Evolutionary conservation across 2,113 vertebrate genomes (phyloP).

Genomic region (Pleuronectes platessa): DNA sequence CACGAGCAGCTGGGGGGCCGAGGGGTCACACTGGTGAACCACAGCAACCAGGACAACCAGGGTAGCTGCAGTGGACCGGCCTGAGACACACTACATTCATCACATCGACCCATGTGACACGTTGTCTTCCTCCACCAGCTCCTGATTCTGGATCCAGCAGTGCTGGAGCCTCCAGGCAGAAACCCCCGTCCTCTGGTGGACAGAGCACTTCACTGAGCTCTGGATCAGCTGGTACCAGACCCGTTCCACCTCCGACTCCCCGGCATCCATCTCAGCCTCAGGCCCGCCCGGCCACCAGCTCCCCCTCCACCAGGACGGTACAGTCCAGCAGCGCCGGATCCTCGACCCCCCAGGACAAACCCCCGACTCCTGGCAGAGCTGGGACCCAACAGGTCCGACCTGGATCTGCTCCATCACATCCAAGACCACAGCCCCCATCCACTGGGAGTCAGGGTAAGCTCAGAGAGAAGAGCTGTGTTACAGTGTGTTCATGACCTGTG

Average conservation of each 20-base stretch:
- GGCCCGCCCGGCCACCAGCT: not conserved
- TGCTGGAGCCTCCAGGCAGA: slow-evolving; percentile 12
- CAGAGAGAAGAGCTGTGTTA: not conserved
- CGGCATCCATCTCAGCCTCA: too few species aligned
- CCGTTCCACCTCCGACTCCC: not conserved
- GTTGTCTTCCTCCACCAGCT: slow-evolving; percentile 5
- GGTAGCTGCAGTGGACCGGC: slow-evolving; percentile 5
- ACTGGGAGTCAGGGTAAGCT: slow-evolving; percentile 37
- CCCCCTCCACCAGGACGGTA: not conserved
- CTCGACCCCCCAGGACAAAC: not conserved
- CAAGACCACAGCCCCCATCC: slow-evolving; percentile 24
- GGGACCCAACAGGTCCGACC: not conserved
- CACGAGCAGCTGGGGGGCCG: slow-evolving; percentile 67
- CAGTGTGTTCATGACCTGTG: not conserved
- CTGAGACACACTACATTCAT: not conserved
- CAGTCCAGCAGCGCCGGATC: slow-evolving; percentile 3
- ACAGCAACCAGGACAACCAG: slow-evolving; percentile 6
- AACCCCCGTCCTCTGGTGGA: not conserved
- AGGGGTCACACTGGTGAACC: slow-evolving; percentile 63
- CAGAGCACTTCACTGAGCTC: not conserved
- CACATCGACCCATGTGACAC: not conserved
- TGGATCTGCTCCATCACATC: not conserved
- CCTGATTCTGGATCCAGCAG: slow-evolving; percentile 33
- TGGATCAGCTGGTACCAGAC: slow-evolving; percentile 26
- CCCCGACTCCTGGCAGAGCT: not conserved